Evolutionary conservation across 2,797 vertebrate genomes (phyloP).

Genomic region (Dromococcyx pavoninus): DNA sequence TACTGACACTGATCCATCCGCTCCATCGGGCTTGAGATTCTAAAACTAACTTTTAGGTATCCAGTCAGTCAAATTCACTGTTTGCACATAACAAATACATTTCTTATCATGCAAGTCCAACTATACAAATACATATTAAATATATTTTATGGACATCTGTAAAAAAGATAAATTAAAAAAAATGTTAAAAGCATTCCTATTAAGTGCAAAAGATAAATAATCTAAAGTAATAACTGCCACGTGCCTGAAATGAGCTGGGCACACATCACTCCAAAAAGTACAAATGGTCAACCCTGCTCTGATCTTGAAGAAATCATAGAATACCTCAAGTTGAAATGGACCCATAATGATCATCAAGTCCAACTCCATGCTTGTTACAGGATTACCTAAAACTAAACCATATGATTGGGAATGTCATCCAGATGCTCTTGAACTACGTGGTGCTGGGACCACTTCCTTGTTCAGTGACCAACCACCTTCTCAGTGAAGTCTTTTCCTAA

Average conservation of each 20-base stretch:
- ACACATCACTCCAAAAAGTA: not conserved
- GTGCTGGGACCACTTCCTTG: not conserved
- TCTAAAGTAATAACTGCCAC: not conserved
- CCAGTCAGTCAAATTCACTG: not conserved
- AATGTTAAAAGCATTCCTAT: not conserved
- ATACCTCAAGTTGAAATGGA: not conserved
- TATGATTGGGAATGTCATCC: accelerated
- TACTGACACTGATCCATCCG: not conserved
- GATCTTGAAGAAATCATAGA: not conserved
- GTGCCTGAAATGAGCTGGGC: not conserved
- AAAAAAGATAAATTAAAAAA: not conserved
- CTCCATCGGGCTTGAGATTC: not conserved
- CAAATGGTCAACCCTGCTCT: not conserved
- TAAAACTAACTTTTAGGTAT: not conserved
- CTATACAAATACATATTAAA: not conserved
- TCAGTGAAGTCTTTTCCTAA: not conserved
- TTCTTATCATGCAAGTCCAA: not conserved
- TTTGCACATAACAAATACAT: not conserved
- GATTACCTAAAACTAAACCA: not conserved
- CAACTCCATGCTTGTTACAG: not conserved
- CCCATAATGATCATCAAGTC: not conserved
- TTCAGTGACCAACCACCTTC: not conserved
- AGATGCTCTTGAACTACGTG: not conserved
- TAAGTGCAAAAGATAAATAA: not conserved
- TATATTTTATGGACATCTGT: not conserved